Base-by-base conservation (phyloP, 2,797 vertebrate genomes). In the Brotula barbata region DNA sequence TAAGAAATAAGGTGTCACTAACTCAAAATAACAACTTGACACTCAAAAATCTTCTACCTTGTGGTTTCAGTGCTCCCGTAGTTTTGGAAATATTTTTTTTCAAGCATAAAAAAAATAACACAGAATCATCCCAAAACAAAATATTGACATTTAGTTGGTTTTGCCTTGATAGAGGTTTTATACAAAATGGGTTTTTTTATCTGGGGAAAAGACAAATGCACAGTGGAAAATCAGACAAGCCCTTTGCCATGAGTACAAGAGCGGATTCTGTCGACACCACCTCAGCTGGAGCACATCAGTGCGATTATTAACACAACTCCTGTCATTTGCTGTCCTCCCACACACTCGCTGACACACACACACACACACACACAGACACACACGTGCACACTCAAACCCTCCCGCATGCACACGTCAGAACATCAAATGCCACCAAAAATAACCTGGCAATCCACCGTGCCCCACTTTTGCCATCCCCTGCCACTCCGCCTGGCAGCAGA, bases 391-490 rank as follows among this genome's bases (percentile, higher is more conserved):
- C 9, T 54, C 31, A 77, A 22, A 61, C 33, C 36, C 25, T 8
- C 25, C n/a, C n/a, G n/a, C n/a, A n/a, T 34, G 4, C 60, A 51
- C 71, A 61, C 75, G 74, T 48, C 48, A 36, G 21, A 64, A 60
- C 76, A 73, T 78, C 56, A 77, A 61, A 77, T 50, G 65, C 45
- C 63, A 78, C 81, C 76, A 77, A 70, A 86, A 89, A 91, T 89
- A 91, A 86, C 84, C 76, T 78, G 70, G 80, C 73, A 78, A 66
- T 71, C 73, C 73, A 78, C 74, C 71, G 64, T 84, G 88, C 63
- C 78, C 85, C 66, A 80, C 74, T 87, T 86, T 75, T 78, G 44
- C 71, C 75, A 53, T 69, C 64, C 59, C 41, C 69, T 76, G 65
- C 71, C 41, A 71, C 46, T 55, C 50, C 77, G 73, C 87, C 52